Conservation (phyloP, 2,888 invertebrate genomes). For the Acrobasis consociella region DNA sequence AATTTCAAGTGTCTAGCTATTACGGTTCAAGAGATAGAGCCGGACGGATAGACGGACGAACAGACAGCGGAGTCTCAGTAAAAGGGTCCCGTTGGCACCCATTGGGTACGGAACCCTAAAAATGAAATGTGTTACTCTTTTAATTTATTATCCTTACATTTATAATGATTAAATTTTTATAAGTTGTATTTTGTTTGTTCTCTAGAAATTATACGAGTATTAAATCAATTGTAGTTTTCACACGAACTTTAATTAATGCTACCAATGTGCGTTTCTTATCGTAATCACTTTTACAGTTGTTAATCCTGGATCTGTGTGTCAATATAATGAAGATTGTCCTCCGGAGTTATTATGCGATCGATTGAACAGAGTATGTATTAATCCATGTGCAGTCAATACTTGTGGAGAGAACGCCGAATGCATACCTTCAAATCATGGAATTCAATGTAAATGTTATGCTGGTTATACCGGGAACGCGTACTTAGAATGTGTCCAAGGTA, state of each 20-base stretch:
- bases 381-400: conserved; percentile 89
- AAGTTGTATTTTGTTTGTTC: no score
- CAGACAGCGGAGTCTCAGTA: no score
- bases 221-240: neutral
- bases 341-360: conserved; percentile 93
- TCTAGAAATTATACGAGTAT: no score
- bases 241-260: neutral
- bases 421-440: conserved; percentile 88
- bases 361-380: conserved; percentile 91
- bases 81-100: no score
- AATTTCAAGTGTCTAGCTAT: no score
- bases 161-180: no score
- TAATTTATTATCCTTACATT: no score
- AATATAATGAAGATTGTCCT: conserved; percentile 95
- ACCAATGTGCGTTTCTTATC: conserved; percentile 11
- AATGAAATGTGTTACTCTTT: no score
- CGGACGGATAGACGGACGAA: no score
- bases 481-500: conserved; percentile 86
- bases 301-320: conserved; percentile 84
- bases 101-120: no score
- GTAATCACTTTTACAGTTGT: conserved; percentile 54
- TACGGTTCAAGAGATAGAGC: no score
- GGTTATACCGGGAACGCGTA: conserved; percentile 91
- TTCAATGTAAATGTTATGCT: conserved; percentile 88
- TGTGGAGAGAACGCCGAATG: conserved; percentile 93